These are phyloP conservation scores for Dolichopus griseipennis DNA, from an alignment of 2,888 invertebrate species.

Conservation along the genomic window DNA sequence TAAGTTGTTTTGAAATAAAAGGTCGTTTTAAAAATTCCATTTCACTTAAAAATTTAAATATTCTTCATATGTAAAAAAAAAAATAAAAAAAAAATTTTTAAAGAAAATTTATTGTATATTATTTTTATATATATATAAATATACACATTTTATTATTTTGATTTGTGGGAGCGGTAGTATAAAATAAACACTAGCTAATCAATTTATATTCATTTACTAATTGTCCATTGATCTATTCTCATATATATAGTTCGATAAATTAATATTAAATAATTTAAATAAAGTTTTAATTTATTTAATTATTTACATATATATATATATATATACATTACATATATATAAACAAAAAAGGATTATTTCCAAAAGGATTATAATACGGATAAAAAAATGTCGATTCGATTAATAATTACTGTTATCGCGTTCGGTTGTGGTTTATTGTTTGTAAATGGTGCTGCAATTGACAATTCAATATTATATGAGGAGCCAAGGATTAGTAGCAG, in stretches of 20 bases:
- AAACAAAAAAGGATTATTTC: too few species aligned
- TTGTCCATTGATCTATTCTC: constrained; percentile 36
- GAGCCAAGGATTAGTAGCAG: constrained; percentile 53
- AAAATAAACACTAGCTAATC: constrained; percentile 40
- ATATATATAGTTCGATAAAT: constrained; percentile 29
- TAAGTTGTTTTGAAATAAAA: not conserved
- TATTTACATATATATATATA: constrained; percentile 17
- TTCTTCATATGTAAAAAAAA: not conserved
- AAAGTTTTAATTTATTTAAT: constrained; percentile 18
- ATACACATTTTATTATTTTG: too few species aligned
- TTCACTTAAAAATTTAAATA: constrained; percentile 14
- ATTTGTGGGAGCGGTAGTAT: constrained; percentile 43
- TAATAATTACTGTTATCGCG: constrained; percentile 44
- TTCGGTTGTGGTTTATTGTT: constrained; percentile 48
- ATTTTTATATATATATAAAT: too few species aligned
- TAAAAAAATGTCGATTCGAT: constrained; percentile 26
- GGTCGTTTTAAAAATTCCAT: not conserved
- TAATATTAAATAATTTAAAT: too few species aligned
- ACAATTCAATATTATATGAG: constrained; percentile 44
- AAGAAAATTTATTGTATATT: not conserved
- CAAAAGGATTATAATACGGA: too few species aligned
- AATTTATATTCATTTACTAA: constrained; percentile 42
- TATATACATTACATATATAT: not conserved
- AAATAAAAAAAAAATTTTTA: not conserved
- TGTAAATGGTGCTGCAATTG: constrained; percentile 46